Evolutionary conservation across 2,113 vertebrate species (phyloP).

Genomic region (Sinocyclocheilus maitianheensis): DNA sequence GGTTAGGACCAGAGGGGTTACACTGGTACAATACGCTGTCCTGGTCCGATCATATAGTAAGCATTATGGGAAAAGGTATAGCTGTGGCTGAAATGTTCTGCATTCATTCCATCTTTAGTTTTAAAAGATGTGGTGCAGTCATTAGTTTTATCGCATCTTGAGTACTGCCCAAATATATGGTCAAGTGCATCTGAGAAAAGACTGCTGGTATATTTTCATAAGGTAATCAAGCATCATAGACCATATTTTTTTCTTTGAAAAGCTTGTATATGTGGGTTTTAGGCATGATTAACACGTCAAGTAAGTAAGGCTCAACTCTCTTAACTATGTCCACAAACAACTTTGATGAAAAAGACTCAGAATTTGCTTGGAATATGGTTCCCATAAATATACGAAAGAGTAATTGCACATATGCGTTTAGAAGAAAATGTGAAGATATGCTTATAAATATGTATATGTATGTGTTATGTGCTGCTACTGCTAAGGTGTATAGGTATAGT

Average conservation of each 20-base stretch:
- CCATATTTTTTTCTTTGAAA: not conserved
- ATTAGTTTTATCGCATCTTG: not conserved
- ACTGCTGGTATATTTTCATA: not conserved
- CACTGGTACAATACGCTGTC: no score
- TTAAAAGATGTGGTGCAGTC: no score
- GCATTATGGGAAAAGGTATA: no score
- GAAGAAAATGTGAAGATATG: not conserved
- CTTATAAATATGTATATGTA: not conserved
- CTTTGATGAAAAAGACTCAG: not conserved
- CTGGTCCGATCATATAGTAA: no score
- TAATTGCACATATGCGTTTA: not conserved
- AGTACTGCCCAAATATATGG: not conserved
- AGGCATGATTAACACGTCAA: not conserved
- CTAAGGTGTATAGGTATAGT: no score
- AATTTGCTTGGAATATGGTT: not conserved
- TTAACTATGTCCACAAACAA: not conserved
- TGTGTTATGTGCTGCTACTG: no score
- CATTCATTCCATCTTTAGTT: no score
- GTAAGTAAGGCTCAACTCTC: not conserved
- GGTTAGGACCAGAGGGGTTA: no score
- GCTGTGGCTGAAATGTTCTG: no score
- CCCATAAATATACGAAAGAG: not conserved
- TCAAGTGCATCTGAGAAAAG: not conserved
- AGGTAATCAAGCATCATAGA: not conserved
- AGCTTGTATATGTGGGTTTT: not conserved